Percentiles rank a stretch among this genome's conserved stretches.
phyloP scores from a whole-genome alignment of 2,113 vertebrate species.

The Sitta europaea region DNA sequence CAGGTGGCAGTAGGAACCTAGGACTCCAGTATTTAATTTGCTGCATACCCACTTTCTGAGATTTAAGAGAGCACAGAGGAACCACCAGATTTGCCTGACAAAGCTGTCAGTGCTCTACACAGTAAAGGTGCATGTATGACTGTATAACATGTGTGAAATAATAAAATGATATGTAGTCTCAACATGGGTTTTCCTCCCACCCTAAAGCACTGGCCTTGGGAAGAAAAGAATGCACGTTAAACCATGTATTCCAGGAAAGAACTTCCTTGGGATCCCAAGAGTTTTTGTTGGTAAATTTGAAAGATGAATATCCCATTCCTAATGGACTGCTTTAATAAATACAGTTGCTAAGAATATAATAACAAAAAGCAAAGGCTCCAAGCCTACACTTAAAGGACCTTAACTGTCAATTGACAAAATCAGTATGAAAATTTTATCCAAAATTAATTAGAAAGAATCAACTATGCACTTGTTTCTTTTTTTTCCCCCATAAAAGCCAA shows the following conservation, averaged over 20 bases:
- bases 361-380: background rate
- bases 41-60: background rate
- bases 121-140: background rate
- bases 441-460: background rate
- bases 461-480: background rate
- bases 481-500: background rate
- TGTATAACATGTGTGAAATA: background rate
- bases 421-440: background rate
- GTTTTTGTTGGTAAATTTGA: background rate
- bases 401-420: background rate
- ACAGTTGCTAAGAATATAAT: background rate
- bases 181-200: background rate
- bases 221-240: background rate
- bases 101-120: fast-evolving
- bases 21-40: background rate
- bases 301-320: background rate
- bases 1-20: background rate
- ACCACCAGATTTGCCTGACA: background rate
- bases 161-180: background rate
- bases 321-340: background rate
- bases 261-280: background rate
- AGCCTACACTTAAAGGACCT: background rate
- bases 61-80: background rate
- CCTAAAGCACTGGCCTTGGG: background rate
- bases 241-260: background rate